Conservation (phyloP, 1,140 invertebrate genomes). For the Drosophila oshimai region DNA sequence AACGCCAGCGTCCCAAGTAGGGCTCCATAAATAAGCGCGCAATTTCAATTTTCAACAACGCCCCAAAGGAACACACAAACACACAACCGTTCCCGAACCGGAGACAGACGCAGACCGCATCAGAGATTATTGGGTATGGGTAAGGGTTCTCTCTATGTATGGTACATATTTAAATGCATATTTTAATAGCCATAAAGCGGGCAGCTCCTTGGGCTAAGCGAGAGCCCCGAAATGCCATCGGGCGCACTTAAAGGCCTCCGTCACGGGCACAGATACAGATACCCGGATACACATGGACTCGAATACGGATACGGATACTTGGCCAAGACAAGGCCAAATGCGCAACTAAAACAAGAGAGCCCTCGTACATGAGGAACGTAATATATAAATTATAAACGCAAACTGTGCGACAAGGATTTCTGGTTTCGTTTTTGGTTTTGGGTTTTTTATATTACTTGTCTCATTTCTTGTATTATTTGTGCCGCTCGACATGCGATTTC, state of each 20-base stretch:
- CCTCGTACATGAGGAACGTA: slow-evolving; percentile 45
- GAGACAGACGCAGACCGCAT: slow-evolving; percentile 30
- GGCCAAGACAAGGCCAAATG: slow-evolving; percentile 62
- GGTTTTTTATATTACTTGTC: slow-evolving; percentile 1
- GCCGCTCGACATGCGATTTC: slow-evolving; percentile 61
- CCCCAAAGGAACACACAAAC: slow-evolving; percentile 15
- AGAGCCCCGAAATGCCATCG: slow-evolving; percentile 55
- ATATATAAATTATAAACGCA: slow-evolving; percentile 81
- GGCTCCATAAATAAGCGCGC: slow-evolving; percentile 67
- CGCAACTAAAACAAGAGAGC: slow-evolving; percentile 64
- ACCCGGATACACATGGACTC: neutral
- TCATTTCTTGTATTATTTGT: slow-evolving; percentile 3
- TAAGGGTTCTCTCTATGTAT: too few relatives aligned
- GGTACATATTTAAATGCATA: slow-evolving; percentile 72
- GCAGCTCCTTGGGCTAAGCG: slow-evolving; percentile 34
- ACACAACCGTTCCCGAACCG: neutral
- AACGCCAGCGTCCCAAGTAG: slow-evolving; percentile 59
- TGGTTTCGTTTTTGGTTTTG: slow-evolving; percentile 13
- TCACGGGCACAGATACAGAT: slow-evolving; percentile 27
- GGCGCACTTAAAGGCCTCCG: slow-evolving; percentile 64
- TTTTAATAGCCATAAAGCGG: slow-evolving; percentile 75
- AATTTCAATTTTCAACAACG: slow-evolving; percentile 74
- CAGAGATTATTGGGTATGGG: slow-evolving; percentile 22
- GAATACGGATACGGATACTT: slow-evolving; percentile 13
- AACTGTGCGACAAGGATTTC: slow-evolving; percentile 76